These are phyloP conservation scores for Diaphora mendica DNA, from an alignment of 2,888 invertebrate genomes.

Conservation along the genomic window DNA sequence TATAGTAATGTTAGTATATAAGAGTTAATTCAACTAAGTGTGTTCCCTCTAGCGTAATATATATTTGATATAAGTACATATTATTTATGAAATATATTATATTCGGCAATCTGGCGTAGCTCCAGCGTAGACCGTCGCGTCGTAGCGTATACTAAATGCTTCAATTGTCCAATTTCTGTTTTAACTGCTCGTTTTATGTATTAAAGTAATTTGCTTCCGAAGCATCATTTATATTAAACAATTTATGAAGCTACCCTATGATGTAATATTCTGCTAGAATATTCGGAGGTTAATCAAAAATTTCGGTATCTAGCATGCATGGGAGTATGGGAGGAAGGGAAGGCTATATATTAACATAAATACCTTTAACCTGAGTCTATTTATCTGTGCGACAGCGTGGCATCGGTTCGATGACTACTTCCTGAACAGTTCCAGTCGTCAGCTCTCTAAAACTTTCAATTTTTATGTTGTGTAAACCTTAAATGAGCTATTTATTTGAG, in stretches of 20 bases:
- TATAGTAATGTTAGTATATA: background rate
- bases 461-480: background rate
- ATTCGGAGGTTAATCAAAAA: background rate
- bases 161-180: constrained; percentile 46
- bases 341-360: no score
- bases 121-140: constrained; percentile 59
- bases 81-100: constrained; percentile 47
- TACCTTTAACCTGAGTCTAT: no score
- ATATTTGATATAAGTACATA: constrained; percentile 36
- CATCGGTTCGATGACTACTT: background rate
- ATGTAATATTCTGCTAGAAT: background rate
- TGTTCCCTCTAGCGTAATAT: constrained; percentile 57
- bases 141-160: constrained; percentile 46
- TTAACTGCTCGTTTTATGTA: constrained; percentile 37
- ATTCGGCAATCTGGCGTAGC: constrained; percentile 67
- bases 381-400: background rate
- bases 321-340: no score
- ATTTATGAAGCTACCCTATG: background rate
- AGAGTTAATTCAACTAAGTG: constrained; percentile 33
- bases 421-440: background rate
- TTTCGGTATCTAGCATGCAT: background rate
- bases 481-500: background rate
- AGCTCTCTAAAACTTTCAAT: background rate
- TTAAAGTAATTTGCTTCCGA: constrained; percentile 20
- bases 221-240: constrained; percentile 24